Conservation (phyloP, 2,113 vertebrate species). For the Tupaia tana region DNA sequence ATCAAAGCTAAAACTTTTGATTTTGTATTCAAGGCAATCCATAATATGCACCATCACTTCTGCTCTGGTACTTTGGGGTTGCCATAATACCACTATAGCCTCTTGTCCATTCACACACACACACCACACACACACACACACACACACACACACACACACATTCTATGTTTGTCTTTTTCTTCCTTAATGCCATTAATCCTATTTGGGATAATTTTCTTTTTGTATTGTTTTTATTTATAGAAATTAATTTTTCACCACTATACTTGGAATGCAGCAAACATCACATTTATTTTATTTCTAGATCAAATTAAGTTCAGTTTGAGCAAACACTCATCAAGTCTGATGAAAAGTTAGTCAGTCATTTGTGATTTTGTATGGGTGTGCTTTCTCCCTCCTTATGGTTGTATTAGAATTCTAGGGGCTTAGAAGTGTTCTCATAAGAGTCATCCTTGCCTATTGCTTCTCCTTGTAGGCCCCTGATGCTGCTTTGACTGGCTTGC, state of each 20-base stretch:
- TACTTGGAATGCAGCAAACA: not conserved
- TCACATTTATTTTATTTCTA: not conserved
- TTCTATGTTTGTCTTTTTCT: not conserved
- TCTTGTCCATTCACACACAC: not conserved
- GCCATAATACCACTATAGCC: not conserved
- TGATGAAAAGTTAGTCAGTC: not conserved
- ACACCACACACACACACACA: not conserved
- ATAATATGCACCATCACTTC: not conserved
- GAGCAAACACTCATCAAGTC: not conserved
- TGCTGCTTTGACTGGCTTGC: not conserved
- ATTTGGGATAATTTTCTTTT: not conserved
- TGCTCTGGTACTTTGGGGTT: not conserved
- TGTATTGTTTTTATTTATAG: not conserved
- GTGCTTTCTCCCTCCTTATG: not conserved
- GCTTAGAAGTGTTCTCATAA: not conserved
- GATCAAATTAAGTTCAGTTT: constrained; percentile 52
- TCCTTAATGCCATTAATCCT: not conserved
- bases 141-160: not conserved
- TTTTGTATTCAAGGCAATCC: not conserved
- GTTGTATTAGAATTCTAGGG: not conserved
- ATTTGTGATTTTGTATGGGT: not conserved
- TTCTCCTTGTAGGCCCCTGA: not conserved
- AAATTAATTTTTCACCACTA: constrained; percentile 12
- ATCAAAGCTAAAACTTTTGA: not conserved
- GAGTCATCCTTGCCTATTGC: not conserved